Evolutionary conservation across 2,113 vertebrate species (phyloP).

Genomic region (Nymphicus hollandicus): DNA sequence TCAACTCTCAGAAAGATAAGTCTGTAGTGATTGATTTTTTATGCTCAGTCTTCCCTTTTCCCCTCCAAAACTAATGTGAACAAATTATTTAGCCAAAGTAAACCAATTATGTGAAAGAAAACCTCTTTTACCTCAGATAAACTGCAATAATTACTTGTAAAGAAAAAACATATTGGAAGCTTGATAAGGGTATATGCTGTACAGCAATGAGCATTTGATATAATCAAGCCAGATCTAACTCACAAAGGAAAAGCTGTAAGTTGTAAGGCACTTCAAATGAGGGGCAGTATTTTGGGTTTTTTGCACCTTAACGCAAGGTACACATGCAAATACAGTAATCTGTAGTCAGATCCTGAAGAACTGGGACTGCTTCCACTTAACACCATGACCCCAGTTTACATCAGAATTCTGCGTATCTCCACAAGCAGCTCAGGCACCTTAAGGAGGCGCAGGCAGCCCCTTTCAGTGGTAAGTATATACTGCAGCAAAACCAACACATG

Average conservation of each 20-base stretch:
- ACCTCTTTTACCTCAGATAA: neutral
- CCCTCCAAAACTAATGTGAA: neutral
- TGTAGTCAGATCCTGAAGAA: neutral
- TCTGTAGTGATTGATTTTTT: neutral
- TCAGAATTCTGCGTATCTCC: neutral
- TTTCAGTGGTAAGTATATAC: neutral
- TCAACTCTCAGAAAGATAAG: neutral
- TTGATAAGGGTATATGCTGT: neutral
- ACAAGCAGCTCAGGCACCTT: neutral
- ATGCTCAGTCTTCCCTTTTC: neutral
- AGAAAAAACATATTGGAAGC: neutral
- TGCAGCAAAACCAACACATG: neutral
- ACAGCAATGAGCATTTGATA: neutral
- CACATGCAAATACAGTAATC: neutral
- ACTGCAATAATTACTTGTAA: neutral
- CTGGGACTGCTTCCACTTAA: neutral
- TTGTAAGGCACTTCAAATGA: neutral
- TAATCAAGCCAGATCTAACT: neutral
- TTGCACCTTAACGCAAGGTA: neutral
- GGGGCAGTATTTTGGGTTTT: neutral
- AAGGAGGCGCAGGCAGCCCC: neutral
- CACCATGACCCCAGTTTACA: neutral
- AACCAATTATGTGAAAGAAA: neutral
- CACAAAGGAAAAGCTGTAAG: neutral
- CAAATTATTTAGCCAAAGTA: neutral